These are phyloP conservation scores for Dysmachus trigonus DNA, from an alignment of 2,888 invertebrate species.

Conservation along the genomic window DNA sequence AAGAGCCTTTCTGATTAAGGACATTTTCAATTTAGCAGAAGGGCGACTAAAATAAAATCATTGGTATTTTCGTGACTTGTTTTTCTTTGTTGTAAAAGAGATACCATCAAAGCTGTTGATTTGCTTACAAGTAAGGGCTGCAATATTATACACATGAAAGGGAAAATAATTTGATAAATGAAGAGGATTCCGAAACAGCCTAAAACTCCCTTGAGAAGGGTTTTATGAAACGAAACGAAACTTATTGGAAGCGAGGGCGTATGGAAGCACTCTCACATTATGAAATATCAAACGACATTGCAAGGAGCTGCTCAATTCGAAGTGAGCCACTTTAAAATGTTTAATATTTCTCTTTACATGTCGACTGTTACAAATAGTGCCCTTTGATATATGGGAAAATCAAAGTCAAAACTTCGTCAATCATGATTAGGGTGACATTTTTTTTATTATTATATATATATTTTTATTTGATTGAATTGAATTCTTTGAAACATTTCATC, in stretches of 20 bases:
- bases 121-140: background rate
- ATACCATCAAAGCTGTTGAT: background rate
- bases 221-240: background rate
- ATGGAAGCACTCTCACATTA: background rate
- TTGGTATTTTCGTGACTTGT: background rate
- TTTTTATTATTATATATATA: no score
- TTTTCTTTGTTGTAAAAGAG: background rate
- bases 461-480: no score
- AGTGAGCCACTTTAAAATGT: background rate
- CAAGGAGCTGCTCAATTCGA: background rate
- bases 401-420: background rate
- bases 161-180: background rate
- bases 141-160: background rate
- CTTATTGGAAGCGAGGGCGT: background rate
- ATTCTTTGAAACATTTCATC: no score
- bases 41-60: background rate
- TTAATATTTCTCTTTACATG: background rate
- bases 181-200: background rate
- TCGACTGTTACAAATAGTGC: background rate
- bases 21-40: background rate
- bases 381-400: no score
- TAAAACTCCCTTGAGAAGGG: background rate
- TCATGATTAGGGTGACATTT: no score
- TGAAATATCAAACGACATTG: background rate
- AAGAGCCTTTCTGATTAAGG: background rate